These are phyloP conservation scores for Oscheius sp. DNA, from an alignment of 2,888 invertebrate species.

Conservation along the genomic window DNA sequence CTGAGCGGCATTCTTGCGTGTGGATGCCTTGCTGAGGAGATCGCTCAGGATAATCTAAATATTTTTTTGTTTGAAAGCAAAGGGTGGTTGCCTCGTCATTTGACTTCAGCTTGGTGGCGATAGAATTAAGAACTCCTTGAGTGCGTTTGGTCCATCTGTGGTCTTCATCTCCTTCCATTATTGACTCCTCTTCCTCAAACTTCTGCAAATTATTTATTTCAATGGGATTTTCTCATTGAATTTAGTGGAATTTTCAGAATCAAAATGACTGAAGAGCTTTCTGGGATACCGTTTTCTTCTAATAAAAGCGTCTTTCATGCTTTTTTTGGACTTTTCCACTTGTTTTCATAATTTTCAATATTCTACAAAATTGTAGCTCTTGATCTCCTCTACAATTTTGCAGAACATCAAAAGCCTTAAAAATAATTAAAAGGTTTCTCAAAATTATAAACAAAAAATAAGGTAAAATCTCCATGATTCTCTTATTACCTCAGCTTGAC, in stretches of 20 bases:
- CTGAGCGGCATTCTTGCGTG: constrained; percentile 81
- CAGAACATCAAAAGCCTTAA: too few relatives aligned
- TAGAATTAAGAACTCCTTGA: constrained; percentile 59
- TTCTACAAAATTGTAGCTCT: too few relatives aligned
- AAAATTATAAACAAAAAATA: too few relatives aligned
- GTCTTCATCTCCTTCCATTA: constrained; percentile 52
- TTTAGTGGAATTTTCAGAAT: too few relatives aligned
- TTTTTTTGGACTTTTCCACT: too few relatives aligned
- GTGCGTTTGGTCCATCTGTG: constrained; percentile 63
- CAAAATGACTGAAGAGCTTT: too few relatives aligned
- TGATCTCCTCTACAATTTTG: too few relatives aligned
- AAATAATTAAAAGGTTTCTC: too few relatives aligned
- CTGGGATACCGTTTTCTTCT: too few relatives aligned
- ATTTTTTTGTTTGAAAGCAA: neutral
- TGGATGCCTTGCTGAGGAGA: constrained; percentile 66
- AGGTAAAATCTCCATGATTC: too few relatives aligned
- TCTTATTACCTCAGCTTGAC: too few relatives aligned
- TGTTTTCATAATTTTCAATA: too few relatives aligned
- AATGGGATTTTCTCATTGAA: neutral
- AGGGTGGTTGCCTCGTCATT: constrained; percentile 43
- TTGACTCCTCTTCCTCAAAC: constrained; percentile 32
- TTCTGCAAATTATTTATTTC: neutral
- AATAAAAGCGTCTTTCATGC: neutral
- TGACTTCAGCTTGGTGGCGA: constrained; percentile 50
- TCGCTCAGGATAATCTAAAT: constrained; percentile 64